Evolutionary conservation across 2,113 vertebrate species (phyloP).

Genomic region (Nothobranchius furzeri): DNA sequence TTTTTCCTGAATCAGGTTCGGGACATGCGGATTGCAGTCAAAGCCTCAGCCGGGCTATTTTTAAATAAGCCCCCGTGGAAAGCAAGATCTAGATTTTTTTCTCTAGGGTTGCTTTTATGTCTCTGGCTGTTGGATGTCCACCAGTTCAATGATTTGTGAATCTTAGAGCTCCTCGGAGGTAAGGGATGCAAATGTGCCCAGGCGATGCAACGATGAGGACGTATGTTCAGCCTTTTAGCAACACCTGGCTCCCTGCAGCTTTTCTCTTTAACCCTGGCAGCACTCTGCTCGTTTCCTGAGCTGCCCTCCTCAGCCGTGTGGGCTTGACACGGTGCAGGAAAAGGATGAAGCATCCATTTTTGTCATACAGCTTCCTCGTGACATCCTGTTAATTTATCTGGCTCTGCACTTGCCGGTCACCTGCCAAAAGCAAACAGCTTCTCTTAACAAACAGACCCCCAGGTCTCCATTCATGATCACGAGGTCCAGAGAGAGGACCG

Average conservation of each 20-base stretch:
- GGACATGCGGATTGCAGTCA: slow-evolving; percentile 69
- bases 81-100: slow-evolving; percentile 67
- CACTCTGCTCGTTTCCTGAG: slow-evolving; percentile 37
- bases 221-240: slow-evolving; percentile 30
- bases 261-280: neutral
- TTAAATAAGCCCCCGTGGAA: slow-evolving; percentile 74
- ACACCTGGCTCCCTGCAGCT: slow-evolving; percentile 31
- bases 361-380: slow-evolving; percentile 20
- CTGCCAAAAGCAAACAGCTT: slow-evolving; percentile 27
- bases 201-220: slow-evolving; percentile 25
- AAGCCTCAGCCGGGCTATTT: slow-evolving; percentile 76
- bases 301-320: slow-evolving; percentile 19
- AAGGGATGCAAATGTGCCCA: slow-evolving; percentile 53
- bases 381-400: slow-evolving; percentile 58
- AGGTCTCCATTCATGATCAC: slow-evolving; percentile 28
- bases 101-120: slow-evolving; percentile 57
- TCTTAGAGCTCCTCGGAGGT: slow-evolving; percentile 75
- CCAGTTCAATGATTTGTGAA: slow-evolving; percentile 67
- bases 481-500: slow-evolving; percentile 22
- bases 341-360: slow-evolving; percentile 33
- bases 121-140: slow-evolving; percentile 64
- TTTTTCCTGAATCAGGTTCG: slow-evolving; percentile 66
- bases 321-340: slow-evolving; percentile 18
- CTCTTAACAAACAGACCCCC: slow-evolving; percentile 40
- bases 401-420: slow-evolving; percentile 36